phyloP scores from a whole-genome alignment of 2,113 vertebrate genomes.

The Caranx melampygus region DNA sequence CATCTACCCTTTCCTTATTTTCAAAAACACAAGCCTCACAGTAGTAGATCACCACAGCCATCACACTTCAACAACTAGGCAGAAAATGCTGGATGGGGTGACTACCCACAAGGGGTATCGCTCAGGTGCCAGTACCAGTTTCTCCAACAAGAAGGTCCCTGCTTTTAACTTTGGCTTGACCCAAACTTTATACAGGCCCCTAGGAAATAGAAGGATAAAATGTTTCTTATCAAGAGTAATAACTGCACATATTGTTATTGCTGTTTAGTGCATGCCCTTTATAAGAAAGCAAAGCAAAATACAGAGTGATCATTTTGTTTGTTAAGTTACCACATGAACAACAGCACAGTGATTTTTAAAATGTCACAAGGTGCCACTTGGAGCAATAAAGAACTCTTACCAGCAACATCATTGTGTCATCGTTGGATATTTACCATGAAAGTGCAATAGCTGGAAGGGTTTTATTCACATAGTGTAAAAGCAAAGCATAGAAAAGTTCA shows the following conservation, averaged over 20 bases:
- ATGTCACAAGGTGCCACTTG: neutral
- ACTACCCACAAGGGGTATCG: too few species aligned
- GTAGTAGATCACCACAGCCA: neutral
- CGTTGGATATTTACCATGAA: neutral
- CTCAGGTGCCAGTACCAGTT: too few species aligned
- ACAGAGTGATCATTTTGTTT: neutral
- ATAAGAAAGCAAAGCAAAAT: neutral
- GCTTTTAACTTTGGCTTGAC: too few species aligned
- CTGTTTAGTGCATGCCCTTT: neutral
- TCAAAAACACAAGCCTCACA: neutral
- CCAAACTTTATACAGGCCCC: too few species aligned
- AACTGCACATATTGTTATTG: too few species aligned
- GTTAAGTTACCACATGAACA: neutral
- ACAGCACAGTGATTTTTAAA: neutral
- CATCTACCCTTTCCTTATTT: too few species aligned
- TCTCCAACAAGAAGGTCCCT: too few species aligned
- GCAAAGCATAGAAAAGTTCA: neutral
- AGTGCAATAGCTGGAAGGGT: neutral
- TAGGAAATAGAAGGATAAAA: too few species aligned
- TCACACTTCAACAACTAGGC: neutral
- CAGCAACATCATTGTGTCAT: neutral
- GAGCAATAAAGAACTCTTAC: neutral
- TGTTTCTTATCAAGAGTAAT: too few species aligned
- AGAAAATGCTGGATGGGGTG: neutral
- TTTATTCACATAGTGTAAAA: constrained; percentile 4